A percentile compares a stretch with the other conserved stretches of the same genome.
Conservation (phyloP, 2,113 vertebrate species). For the Azemiops feae region DNA sequence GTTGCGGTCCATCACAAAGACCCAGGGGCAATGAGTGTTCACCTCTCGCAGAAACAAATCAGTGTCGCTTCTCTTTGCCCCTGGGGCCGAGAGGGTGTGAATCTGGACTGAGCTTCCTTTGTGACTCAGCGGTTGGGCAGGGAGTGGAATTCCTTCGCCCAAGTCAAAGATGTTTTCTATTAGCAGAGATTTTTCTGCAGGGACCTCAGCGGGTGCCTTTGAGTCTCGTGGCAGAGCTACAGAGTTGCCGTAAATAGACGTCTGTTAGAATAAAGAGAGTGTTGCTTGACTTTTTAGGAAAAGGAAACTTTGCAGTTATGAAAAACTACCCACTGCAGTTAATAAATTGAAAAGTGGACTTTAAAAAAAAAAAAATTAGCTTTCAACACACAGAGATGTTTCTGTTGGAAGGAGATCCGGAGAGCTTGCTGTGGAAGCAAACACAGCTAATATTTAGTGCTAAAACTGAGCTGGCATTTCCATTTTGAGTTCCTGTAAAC, state of each 20-base stretch:
- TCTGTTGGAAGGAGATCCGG: conserved; percentile 27
- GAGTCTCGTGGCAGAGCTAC: neutral
- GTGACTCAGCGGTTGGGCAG: neutral
- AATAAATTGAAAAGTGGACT: neutral
- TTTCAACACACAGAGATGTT: conserved; percentile 20
- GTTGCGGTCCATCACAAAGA: neutral
- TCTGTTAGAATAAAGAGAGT: neutral
- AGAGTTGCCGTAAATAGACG: neutral
- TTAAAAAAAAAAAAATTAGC: neutral
- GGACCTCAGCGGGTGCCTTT: neutral
- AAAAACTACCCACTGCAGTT: neutral
- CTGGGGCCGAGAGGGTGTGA: neutral
- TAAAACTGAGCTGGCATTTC: conserved; percentile 51
- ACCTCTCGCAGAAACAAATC: neutral
- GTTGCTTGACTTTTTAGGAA: neutral
- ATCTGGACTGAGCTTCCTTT: neutral
- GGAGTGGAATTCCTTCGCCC: neutral
- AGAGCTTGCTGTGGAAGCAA: conserved; percentile 24
- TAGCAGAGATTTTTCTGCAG: neutral
- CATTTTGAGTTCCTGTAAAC: conserved; percentile 58
- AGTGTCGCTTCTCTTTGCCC: neutral
- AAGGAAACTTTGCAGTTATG: neutral
- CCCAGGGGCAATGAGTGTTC: neutral
- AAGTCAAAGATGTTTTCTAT: neutral
- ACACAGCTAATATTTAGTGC: conserved; percentile 36